These are phyloP conservation scores for Ceratotherium simum DNA, from an alignment of 2,113 vertebrate genomes.

Conservation along the genomic window DNA sequence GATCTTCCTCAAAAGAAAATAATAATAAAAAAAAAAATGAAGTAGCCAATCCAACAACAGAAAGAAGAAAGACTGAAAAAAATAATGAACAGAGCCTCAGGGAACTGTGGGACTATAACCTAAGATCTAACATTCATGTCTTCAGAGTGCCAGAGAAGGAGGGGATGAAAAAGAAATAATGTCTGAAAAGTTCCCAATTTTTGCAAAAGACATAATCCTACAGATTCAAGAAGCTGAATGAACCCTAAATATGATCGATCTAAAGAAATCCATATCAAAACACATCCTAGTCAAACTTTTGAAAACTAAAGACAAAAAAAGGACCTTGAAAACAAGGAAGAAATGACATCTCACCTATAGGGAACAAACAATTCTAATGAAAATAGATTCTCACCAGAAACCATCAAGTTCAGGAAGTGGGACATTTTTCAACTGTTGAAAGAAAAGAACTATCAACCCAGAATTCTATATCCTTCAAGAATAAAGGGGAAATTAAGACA, in stretches of 20 bases:
- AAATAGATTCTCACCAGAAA: background rate
- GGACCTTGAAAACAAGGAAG: background rate
- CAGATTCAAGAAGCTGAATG: background rate
- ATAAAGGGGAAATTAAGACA: background rate
- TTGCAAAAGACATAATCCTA: background rate
- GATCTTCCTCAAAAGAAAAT: too few species aligned
- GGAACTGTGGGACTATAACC: background rate
- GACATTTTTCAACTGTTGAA: background rate
- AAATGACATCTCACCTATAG: background rate
- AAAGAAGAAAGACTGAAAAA: background rate
- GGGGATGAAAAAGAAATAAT: background rate
- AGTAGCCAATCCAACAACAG: background rate
- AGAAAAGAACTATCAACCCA: background rate
- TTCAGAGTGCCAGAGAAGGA: background rate
- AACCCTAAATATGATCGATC: background rate
- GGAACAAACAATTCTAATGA: background rate
- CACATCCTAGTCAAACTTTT: background rate
- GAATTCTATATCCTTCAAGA: background rate
- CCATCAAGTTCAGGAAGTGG: background rate
- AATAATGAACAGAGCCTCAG: background rate
- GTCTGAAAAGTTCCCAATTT: background rate
- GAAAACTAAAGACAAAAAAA: background rate
- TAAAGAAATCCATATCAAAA: slow-evolving; percentile 4
- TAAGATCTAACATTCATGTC: background rate
- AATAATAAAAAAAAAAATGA: too few species aligned